Base-by-base conservation (phyloP, 1,140 invertebrate species). In the Caenorhabditis briggsae region DNA sequence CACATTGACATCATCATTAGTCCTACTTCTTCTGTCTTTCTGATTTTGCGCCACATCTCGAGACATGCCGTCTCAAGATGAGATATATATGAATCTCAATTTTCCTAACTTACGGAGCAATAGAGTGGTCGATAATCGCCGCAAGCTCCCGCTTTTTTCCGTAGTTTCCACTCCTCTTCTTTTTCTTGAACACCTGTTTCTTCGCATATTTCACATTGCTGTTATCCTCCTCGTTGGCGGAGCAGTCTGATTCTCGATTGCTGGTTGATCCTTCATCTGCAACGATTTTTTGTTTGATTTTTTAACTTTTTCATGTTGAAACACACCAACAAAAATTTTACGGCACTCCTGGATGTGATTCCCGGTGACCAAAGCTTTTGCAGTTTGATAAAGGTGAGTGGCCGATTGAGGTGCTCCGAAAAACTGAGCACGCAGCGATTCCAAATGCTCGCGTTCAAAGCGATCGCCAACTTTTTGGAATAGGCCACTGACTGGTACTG, bases 391-490 rank as follows among this genome's bases (percentile, higher is more conserved):
- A 5, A 70, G 55, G 70, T 87, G 86, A 50, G 86, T 83, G 1
- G 85, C 16, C 5, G 82, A 85, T 33, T 84, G 83, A 5, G 65
- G 82, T 23, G 65, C 5, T n/a, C 86, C 86, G 18, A 61, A 61
- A n/a, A 87, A 14, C 18, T 55, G 41, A 14, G 61, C 65, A 7
- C 50, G 64, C 3, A 87, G 82, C 0, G 82, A 82, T 53, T 43
- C 50, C 59, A 87, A 55, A 11, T 83, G 46, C 53, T 87, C 86
- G 11, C 86, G 82, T 82, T 87, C 86, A 78, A 87, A 87, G 6
- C 46, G 33, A 64, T 87, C 86, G 7, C 50, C 65, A 23, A 87
- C 70, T 55, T 84, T 83, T 33, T 58, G 41, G 33, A 87, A 87
- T 14, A 59, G 20, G 2, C 74, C 83, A 33, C 85, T 83, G 20